A percentile compares a stretch with the other conserved stretches of the same genome.
Evolutionary conservation across 2,113 vertebrate species (phyloP).

Genomic region (Pseudonaja textilis): DNA sequence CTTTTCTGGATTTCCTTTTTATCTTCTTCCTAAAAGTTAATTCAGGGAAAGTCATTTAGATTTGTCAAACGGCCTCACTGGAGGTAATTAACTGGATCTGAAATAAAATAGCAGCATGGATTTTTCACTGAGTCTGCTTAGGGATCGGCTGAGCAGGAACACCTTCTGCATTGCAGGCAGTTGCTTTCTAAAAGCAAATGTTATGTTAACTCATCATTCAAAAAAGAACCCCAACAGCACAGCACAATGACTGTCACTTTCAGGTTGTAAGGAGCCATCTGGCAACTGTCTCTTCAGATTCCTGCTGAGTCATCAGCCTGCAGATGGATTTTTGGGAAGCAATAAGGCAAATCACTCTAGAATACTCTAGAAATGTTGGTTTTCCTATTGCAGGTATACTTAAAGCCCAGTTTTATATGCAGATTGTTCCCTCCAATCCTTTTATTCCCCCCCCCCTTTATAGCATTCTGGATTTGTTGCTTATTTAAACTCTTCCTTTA

Average conservation of each 20-base stretch:
- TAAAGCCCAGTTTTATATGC: not conserved
- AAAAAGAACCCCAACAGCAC: not conserved
- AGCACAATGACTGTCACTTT: not conserved
- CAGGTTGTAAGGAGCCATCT: not conserved
- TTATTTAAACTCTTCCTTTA: not conserved
- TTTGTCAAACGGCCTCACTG: too few relatives aligned
- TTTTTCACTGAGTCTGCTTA: not conserved
- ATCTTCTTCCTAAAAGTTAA: not conserved
- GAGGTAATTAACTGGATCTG: not conserved
- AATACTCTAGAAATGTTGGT: not conserved
- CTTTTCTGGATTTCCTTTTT: not conserved
- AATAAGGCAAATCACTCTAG: not conserved
- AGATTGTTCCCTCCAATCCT: not conserved
- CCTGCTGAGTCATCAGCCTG: not conserved
- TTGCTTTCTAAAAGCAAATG: not conserved
- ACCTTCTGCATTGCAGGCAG: constrained; percentile 5
- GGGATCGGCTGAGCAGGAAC: not conserved
- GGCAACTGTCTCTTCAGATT: not conserved
- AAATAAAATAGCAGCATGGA: not conserved
- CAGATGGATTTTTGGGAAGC: not conserved
- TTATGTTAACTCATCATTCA: too few relatives aligned
- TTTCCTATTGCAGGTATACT: not conserved
- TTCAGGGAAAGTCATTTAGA: not conserved
- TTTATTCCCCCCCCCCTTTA: not conserved
- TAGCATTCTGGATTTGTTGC: not conserved